Base-by-base conservation (phyloP, 2,888 invertebrate genomes). In the Latrodectus elegans region DNA sequence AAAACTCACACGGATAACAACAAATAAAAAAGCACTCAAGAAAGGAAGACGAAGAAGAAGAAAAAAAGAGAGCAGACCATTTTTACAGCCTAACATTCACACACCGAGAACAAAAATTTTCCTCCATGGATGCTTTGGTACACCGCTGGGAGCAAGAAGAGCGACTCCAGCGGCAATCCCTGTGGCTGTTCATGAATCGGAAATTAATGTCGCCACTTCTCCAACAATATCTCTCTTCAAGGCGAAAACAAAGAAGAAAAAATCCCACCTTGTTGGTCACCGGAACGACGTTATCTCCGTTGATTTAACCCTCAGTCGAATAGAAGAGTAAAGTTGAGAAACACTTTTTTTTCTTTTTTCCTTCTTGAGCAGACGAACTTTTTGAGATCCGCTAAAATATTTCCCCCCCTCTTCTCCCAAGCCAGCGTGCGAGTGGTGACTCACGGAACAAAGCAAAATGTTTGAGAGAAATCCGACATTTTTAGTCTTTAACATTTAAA, bases 121-220 rank as follows among this genome's bases (percentile, higher is more conserved):
- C 49, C 86, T 86, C 86, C 76, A 76, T 81, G 81, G 77, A 81
- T 86, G 86, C 81, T 86, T 86, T 72, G 64, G 76, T 71, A 86
- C 86, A 86, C 86, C 86, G 86, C 86, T 86, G 86, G 86, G 86
- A 86, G 86, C 81, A 81, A 72, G 86, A 86, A 64, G 86, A 86
- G 86, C 86, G 60, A 60, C 80, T 77, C 76, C 53, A 86, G 86
- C 86, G 86, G 86, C 86, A 86, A 81, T 87, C 86, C 86, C 86
- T 87, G 76, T 87, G 86, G 86, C 86, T 81, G 86, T 87, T 87
- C 81, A 81, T 87, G 86, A 87, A 87, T 87, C 86, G 86, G 86
- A 87, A 87, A 87, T 87, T 81, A 81, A 87, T 87, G 76, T 82
- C 86, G 81, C 26, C 81, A 68, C 81, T 65, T 73, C 81, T 71